Evolutionary conservation across 2,888 invertebrate genomes (phyloP), one percentile per base, ranked within the genome.

Genomic region (Dilophus febrilis): DNA sequence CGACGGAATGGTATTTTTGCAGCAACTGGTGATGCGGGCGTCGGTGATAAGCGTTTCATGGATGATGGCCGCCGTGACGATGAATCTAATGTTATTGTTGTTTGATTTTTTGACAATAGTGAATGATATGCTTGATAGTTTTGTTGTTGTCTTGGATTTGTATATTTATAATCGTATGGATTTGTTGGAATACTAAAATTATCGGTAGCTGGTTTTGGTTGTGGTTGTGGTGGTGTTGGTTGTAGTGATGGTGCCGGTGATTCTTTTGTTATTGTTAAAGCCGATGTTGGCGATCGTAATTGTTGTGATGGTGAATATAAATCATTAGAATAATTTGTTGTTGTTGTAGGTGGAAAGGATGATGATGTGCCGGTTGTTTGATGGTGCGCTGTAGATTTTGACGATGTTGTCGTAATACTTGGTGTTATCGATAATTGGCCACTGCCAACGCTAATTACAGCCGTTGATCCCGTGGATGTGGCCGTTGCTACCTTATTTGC

Each of bases 391-490:
- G n/a, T n/a, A n/a, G n/a, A n/a, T n/a, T n/a, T n/a, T n/a, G n/a
- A n/a, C n/a, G n/a, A n/a, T n/a, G 38, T 38, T 13, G 36, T 42
- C 13, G 43, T 38, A 30, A 39, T 38, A 30, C 35, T 50, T 13
- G 51, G 51, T 14, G 51, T 51, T 29, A 51, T 51, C 13, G 50
- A 50, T 12, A 51, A 36, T 42, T 51, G 49, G 10, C 50, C 50
- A 33, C 48, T 48, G 12, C 51, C 51, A 19, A 50, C 50, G 37
- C 49, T 42, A 30, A 47, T 49, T n/a, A 51, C 49, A 6, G 50
- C 50, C 3, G 50, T 47, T 11, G 51, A 49, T n/a, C 46, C 42
- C 1, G 44, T 28, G 28, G 28, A 16, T 16, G 7, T 7, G 26
- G n/a, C 8, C 26, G 26, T 3, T 35, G 22, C 13, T 12, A 11